Percentiles rank a stretch among this genome's conserved stretches.
These are phyloP conservation scores for Philonicus albiceps DNA, from an alignment of 2,888 invertebrate species.

Conservation along the genomic window DNA sequence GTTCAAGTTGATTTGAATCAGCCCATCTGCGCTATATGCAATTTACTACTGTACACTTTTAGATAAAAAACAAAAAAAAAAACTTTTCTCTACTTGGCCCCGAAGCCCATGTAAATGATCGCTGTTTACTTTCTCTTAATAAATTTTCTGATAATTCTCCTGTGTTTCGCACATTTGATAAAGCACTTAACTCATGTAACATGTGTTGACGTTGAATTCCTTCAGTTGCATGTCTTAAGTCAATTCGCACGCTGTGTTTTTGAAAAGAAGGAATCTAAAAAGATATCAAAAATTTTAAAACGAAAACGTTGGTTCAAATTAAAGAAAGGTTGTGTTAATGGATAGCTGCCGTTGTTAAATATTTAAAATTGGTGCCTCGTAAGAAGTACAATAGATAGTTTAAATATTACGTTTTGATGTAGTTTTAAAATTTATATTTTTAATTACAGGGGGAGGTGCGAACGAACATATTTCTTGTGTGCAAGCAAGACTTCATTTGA, in stretches of 20 bases:
- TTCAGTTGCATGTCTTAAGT: not conserved
- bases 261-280: not conserved
- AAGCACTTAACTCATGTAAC: not conserved
- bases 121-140: constrained; percentile 33
- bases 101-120: constrained; percentile 4
- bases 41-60: not conserved
- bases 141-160: constrained; percentile 26
- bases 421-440: not conserved
- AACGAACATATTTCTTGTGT: constrained; percentile 45
- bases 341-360: not conserved
- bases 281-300: not conserved
- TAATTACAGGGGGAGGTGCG: constrained; percentile 62
- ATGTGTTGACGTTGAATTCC: not conserved
- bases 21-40: constrained; percentile 1
- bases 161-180: constrained; percentile 23
- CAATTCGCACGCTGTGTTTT: not conserved
- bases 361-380: not conserved
- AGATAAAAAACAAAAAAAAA: constrained; percentile 2
- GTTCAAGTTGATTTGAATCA: not conserved
- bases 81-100: not conserved
- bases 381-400: not conserved
- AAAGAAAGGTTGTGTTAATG: not conserved
- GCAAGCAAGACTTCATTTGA: constrained; percentile 11
- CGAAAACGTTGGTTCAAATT: not conserved
- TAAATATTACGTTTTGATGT: not conserved